Conservation (phyloP, 2,888 invertebrate species). For the Auanema sp. region DNA sequence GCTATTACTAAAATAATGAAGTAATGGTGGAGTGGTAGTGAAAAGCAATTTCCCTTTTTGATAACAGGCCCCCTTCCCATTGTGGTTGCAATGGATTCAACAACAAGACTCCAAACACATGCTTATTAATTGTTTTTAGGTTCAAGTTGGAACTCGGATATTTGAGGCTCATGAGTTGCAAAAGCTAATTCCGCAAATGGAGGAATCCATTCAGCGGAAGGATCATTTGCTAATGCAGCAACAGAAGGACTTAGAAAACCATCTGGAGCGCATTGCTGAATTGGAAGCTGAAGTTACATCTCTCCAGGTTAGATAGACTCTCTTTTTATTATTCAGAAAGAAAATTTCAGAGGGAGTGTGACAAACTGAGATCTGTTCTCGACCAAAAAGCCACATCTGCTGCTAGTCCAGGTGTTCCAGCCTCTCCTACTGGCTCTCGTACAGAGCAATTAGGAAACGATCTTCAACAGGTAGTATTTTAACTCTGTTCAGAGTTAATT, state of each 20-base stretch:
- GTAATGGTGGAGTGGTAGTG: no score
- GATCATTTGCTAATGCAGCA: slow-evolving; percentile 33
- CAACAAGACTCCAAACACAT: no score
- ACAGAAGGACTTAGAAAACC: slow-evolving; percentile 62
- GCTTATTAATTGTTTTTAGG: slow-evolving; percentile 24
- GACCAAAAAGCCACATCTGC: slow-evolving; percentile 66
- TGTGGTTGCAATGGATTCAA: no score
- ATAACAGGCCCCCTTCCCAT: no score
- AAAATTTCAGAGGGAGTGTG: slow-evolving; percentile 63
- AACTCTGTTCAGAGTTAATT: no score
- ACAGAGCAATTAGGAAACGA: slow-evolving; percentile 63
- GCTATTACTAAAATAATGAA: no score
- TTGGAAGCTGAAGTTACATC: slow-evolving; percentile 65
- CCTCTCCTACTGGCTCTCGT: slow-evolving; percentile 33
- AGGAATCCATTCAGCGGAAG: slow-evolving; percentile 38
- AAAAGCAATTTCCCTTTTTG: no score
- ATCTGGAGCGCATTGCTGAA: slow-evolving; percentile 63
- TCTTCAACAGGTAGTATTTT: slow-evolving; percentile 55
- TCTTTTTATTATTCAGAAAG: neutral
- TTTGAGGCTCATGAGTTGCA: slow-evolving; percentile 62
- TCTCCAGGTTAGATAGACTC: slow-evolving; percentile 56
- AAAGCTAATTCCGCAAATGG: slow-evolving; percentile 59
- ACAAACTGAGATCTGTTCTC: slow-evolving; percentile 68
- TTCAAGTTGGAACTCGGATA: slow-evolving; percentile 57
- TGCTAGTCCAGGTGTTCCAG: slow-evolving; percentile 43